These are phyloP conservation scores for Cranoglanis bouderius DNA, from an alignment of 2,113 vertebrate species.

Conservation along the genomic window DNA sequence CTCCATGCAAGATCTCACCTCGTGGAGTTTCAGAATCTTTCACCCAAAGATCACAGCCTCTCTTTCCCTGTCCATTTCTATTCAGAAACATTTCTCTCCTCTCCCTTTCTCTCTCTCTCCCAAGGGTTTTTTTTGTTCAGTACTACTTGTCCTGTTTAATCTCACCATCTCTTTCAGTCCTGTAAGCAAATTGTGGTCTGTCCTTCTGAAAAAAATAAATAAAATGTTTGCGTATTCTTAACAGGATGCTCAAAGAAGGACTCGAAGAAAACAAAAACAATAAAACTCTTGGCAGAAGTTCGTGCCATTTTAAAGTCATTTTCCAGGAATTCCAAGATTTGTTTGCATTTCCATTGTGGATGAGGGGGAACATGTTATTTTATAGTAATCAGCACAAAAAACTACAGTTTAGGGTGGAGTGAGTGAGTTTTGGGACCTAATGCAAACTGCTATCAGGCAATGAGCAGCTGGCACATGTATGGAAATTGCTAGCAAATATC, in stretches of 20 bases:
- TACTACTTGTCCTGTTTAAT: slow-evolving; percentile 58
- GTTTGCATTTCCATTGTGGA: slow-evolving; percentile 8
- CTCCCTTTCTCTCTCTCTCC: background rate
- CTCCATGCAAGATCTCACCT: too few relatives aligned
- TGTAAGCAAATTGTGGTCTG: slow-evolving; percentile 57
- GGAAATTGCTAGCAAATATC: slow-evolving; percentile 71
- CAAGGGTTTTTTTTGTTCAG: slow-evolving; percentile 17
- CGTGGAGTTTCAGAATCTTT: background rate
- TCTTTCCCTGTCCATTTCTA: slow-evolving; percentile 34
- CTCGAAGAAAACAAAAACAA: background rate
- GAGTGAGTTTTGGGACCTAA: slow-evolving; percentile 7
- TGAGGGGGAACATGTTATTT: slow-evolving; percentile 15
- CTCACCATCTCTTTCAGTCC: slow-evolving; percentile 53
- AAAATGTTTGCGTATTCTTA: slow-evolving; percentile 35
- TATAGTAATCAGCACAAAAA: slow-evolving; percentile 62
- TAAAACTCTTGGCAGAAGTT: background rate
- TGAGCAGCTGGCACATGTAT: slow-evolving; percentile 60
- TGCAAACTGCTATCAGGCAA: slow-evolving; percentile 43
- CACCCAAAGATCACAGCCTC: slow-evolving; percentile 34
- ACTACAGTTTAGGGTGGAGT: slow-evolving; percentile 61
- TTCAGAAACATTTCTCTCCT: slow-evolving; percentile 47
- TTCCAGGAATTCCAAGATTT: slow-evolving; percentile 15
- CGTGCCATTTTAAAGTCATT: slow-evolving; percentile 17
- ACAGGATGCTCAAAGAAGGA: background rate
- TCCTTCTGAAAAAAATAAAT: slow-evolving; percentile 24